Conservation (phyloP, 1,140 invertebrate genomes). For the Plectrocnemia conspersa region DNA sequence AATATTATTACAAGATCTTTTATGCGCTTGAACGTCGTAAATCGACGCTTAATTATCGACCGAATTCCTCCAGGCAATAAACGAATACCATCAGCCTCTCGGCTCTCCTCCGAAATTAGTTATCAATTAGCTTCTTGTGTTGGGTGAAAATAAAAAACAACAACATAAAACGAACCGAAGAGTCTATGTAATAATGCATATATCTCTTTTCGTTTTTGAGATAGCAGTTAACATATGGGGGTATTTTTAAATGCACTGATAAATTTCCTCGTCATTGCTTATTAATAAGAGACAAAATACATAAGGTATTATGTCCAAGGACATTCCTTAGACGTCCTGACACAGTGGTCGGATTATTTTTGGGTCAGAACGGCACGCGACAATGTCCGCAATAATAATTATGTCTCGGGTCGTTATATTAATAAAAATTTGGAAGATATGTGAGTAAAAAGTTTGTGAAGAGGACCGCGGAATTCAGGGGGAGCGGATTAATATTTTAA, state of each 20-base stretch:
- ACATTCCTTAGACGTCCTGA: not conserved
- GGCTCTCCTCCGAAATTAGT: slow-evolving; percentile 18
- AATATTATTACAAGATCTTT: slow-evolving; percentile 6
- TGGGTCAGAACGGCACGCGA: not conserved
- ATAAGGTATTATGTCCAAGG: slow-evolving; percentile 6
- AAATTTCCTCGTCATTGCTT: too few species aligned
- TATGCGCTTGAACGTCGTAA: not conserved
- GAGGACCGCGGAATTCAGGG: not conserved
- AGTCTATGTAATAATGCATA: too few species aligned
- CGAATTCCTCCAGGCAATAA: too few species aligned
- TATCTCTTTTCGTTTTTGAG: too few species aligned
- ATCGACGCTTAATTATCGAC: too few species aligned
- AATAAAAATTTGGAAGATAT: not conserved
- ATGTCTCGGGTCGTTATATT: not conserved
- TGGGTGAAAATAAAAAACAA: not conserved
- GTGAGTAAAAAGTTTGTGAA: not conserved
- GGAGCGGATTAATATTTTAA: too few species aligned
- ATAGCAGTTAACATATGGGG: too few species aligned
- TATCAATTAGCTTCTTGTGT: slow-evolving; percentile 7
- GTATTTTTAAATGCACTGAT: too few species aligned
- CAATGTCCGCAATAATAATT: not conserved
- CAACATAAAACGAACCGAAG: slow-evolving; percentile 5
- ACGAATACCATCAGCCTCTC: too few species aligned
- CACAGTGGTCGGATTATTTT: slow-evolving; percentile 4
- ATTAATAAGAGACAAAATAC: too few species aligned